Percentiles rank a stretch among this genome's conserved stretches.
Evolutionary conservation across 2,113 vertebrate genomes (phyloP).

Genomic region (Percina caprodes): DNA sequence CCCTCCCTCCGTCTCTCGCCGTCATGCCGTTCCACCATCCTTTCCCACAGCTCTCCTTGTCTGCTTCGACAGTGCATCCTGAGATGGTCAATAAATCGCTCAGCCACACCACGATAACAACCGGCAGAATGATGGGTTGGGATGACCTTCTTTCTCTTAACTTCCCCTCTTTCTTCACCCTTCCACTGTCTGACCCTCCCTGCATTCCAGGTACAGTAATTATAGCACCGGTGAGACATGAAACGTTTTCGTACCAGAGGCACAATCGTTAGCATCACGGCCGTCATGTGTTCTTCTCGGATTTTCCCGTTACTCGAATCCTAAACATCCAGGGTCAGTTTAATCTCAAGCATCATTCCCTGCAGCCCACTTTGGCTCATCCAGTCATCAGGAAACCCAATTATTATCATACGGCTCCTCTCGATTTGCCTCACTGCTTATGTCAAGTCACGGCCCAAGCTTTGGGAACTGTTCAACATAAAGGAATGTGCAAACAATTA

Average conservation of each 20-base stretch:
- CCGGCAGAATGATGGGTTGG: conserved; percentile 67
- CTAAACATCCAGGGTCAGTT: conserved; percentile 28
- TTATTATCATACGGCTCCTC: conserved; percentile 55
- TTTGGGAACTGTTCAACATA: conserved; percentile 22
- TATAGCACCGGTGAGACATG: conserved; percentile 63
- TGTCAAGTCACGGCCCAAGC: conserved; percentile 32
- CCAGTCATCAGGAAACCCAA: conserved; percentile 58
- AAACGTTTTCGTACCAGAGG: conserved; percentile 47
- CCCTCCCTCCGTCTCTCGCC: conserved; percentile 44
- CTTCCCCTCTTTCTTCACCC: conserved; percentile 25
- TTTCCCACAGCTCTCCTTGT: conserved; percentile 75
- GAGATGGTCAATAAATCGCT: conserved; percentile 93
- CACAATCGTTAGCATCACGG: conserved; percentile 44
- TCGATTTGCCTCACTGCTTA: conserved; percentile 26
- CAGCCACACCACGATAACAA: conserved; percentile 88
- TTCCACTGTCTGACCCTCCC: conserved; percentile 8
- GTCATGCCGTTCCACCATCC: conserved; percentile 51
- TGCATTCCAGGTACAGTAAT: conserved; percentile 53
- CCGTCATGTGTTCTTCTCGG: background rate
- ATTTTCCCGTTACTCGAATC: conserved; percentile 2
- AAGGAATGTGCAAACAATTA: conserved; percentile 84
- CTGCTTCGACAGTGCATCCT: conserved; percentile 88
- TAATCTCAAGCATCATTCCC: conserved; percentile 37
- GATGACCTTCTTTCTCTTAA: conserved; percentile 62
- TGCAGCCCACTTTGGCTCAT: conserved; percentile 39